Evolutionary conservation across 2,888 invertebrate genomes (phyloP), one percentile per base, ranked within the genome.

Genomic region (Eristalinus sepulchralis): DNA sequence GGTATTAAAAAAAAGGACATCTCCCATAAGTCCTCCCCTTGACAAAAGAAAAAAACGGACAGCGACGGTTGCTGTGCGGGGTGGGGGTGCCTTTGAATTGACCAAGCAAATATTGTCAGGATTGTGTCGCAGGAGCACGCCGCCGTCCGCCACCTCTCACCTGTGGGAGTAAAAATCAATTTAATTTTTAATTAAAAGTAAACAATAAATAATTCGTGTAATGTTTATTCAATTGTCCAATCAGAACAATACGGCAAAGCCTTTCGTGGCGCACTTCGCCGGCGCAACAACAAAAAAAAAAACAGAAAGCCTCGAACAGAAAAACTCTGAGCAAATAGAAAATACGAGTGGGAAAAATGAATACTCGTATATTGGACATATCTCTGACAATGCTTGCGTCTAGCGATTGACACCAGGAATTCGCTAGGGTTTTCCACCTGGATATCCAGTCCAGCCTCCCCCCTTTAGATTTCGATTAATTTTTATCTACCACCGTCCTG

Each of bases 161-260:
- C 55, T 75, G 72, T 34, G 70, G 47, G 60, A 80, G 71, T 75
- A 76, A 87, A 87, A 87, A 87, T 87, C 87, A 83, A 87, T 87
- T 87, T 83, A 87, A 87, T 87, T 87, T 87, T 87, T 87, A 87
- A 87, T 87, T 87, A 87, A 87, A 87, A 87, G 70, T 76, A 87
- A 87, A 87, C 87, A 87, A 83, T 87, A 87, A 87, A 87, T 87
- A 87, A 87, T 86, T 86, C 83, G 83, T 83, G 83, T 86, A 83
- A 87, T 87, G 87, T 87, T 87, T 87, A 87, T 87, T 87, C 87
- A 83, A 87, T 83, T 83, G 83, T 83, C 75, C 79, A 72, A 83
- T 67, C 86, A 86, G 83, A 71, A 78, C 78, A 71, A 83, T 77
- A 86, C 73, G 86, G 57, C 83, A 83, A 79, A 79, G 73, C 60